Evolutionary conservation across 2,888 invertebrate species (phyloP).

Genomic region (Clostera curtula): DNA sequence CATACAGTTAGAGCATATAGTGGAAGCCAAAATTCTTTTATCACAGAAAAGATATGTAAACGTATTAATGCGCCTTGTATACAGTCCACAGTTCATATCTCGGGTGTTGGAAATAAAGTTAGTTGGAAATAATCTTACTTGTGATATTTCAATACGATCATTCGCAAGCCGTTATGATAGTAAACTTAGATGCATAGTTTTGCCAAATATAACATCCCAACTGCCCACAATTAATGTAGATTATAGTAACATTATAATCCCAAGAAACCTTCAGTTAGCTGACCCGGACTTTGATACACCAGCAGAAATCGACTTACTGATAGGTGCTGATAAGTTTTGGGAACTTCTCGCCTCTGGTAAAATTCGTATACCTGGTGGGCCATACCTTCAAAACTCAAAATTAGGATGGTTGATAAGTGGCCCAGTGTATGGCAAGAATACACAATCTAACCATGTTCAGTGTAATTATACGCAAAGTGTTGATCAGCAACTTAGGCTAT

Average conservation of each 20-base stretch:
- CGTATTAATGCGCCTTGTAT: neutral
- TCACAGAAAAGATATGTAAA: neutral
- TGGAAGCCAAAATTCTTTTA: neutral
- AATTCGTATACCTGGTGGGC: constrained; percentile 2
- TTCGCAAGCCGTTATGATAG: neutral
- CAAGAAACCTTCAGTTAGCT: neutral
- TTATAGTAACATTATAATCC: neutral
- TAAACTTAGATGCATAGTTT: constrained; percentile 1
- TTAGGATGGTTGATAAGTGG: constrained; percentile 4
- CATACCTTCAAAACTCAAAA: constrained; percentile 2
- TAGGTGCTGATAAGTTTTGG: constrained; percentile 1
- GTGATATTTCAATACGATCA: constrained; percentile 1
- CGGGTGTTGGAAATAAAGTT: constrained; percentile 2
- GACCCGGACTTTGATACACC: constrained; percentile 1
- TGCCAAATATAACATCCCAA: constrained; percentile 1
- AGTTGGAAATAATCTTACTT: neutral
- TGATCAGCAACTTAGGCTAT: neutral
- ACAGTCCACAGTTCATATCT: constrained; percentile 1
- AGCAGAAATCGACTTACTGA: constrained; percentile 1
- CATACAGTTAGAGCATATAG: neutral
- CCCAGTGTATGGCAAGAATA: neutral
- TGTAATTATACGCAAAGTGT: constrained; percentile 1
- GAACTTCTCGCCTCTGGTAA: neutral
- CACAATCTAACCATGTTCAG: neutral
- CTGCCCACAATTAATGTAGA: constrained; percentile 2